These are phyloP conservation scores for Catagonus wagneri DNA, from an alignment of 2,113 vertebrate species.

Conservation along the genomic window DNA sequence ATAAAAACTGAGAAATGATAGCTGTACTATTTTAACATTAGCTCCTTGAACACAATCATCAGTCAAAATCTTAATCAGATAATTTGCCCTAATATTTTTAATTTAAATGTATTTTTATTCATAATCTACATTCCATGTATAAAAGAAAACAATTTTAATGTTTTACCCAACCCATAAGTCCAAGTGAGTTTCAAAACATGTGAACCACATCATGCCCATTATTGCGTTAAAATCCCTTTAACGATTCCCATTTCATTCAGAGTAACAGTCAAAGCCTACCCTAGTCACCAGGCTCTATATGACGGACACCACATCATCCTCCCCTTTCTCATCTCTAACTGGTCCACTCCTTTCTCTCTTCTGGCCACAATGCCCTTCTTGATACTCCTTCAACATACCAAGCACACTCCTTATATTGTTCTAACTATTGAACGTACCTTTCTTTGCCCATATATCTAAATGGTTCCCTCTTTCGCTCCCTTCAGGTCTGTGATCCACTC, in stretches of 20 bases:
- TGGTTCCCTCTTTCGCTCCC: not conserved
- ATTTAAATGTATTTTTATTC: not conserved
- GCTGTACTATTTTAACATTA: not conserved
- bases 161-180: not conserved
- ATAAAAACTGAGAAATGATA: not conserved
- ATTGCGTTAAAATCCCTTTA: not conserved
- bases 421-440: not conserved
- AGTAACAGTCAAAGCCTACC: accelerated
- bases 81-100: not conserved
- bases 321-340: not conserved
- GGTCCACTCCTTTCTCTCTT: not conserved
- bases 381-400: not conserved
- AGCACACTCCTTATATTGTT: not conserved
- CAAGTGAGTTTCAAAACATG: not conserved
- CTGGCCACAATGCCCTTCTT: not conserved
- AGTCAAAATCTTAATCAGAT: not conserved
- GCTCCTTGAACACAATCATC: not conserved
- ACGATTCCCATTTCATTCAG: not conserved
- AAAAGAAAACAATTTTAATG: not conserved
- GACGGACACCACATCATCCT: not conserved
- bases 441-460: not conserved
- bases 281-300: accelerated
- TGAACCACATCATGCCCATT: accelerated
- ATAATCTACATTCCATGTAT: not conserved
- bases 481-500: not conserved